Base-by-base conservation (phyloP, 2,888 invertebrate species). In the Lucinisca nassula region DNA sequence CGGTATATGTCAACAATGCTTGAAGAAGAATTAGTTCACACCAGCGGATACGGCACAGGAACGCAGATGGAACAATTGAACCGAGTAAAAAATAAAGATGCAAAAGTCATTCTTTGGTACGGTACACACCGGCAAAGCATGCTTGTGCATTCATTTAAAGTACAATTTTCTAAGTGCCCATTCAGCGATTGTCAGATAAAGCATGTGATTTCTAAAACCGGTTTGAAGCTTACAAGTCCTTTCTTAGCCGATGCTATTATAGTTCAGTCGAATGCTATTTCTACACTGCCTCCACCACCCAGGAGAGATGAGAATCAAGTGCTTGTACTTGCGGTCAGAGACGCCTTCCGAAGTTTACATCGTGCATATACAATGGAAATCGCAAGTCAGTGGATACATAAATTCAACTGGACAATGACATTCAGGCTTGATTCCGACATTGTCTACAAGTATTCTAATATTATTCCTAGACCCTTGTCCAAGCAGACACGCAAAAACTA, bases 391-490 rank as follows among this genome's bases (percentile, higher is more conserved):
- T 67, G 67, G 67, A 3, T 21, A 21, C 1, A 72, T 27, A 45
- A 74, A 37, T 78, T 87, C 40, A 72, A 80, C 35, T 83, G 80
- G 83, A 83, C 83, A 17, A 73, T 83, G 80, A 67, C 87, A n/a
- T 87, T 77, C 4, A 49, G 87, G 24, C 4, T 38, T 24, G 87
- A 87, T 37, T 38, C 83, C 37, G 83, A 83, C 35, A 70, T 87
- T 38, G n/a, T 32, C 17, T 58, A 72, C 14, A 40, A 73, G 0
- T 79, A 79, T 58, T 61, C 74, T 17, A 79, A 75, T 30, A 55
- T 67, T 3, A 35, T 79, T 49, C 17, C 14, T 17, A n/a, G 21
- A 32, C 45, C 55, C 3, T 30, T 17, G 0, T 35, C 32, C 2
- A 17, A 35, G 1, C 17, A 12, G 21, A 1, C 51, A n/a, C 14